These are phyloP conservation scores for Sialia sialis DNA, from an alignment of 2,113 vertebrate genomes.

Conservation along the genomic window DNA sequence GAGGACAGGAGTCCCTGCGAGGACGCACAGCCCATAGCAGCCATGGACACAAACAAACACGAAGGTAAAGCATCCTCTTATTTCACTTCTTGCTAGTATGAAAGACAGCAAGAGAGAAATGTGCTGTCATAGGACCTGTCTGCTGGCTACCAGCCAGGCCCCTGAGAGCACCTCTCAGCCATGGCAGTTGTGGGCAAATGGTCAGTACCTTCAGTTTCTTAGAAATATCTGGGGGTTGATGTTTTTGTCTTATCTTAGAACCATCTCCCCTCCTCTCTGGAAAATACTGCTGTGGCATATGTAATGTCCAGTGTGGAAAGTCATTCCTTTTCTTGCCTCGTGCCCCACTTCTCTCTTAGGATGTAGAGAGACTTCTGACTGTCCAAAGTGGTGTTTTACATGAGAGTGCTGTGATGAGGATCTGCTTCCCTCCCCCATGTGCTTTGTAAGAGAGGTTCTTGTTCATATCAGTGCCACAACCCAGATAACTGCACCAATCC, in stretches of 20 bases:
- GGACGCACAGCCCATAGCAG: slow-evolving; percentile 34
- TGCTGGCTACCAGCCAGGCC: neutral
- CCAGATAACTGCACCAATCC: neutral
- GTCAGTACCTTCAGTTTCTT: neutral
- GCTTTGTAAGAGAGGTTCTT: neutral
- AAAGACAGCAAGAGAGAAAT: neutral
- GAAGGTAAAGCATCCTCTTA: slow-evolving; percentile 63
- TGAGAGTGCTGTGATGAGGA: neutral
- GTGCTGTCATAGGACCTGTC: neutral
- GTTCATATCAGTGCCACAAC: neutral
- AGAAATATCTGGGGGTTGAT: neutral
- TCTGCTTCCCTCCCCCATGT: neutral
- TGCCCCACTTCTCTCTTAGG: neutral
- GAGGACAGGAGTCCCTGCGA: slow-evolving; percentile 51
- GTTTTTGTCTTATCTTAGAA: neutral
- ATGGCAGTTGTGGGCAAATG: neutral
- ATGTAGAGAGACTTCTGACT: neutral
- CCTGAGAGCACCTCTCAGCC: neutral
- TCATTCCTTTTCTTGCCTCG: neutral
- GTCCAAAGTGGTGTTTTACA: neutral
- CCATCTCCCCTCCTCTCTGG: neutral
- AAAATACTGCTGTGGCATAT: neutral
- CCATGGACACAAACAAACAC: slow-evolving; percentile 74
- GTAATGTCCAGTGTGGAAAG: neutral
- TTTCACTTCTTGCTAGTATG: neutral